phyloP scores from a whole-genome alignment of 2,888 invertebrate species.

The Drosophila nigricruria region DNA sequence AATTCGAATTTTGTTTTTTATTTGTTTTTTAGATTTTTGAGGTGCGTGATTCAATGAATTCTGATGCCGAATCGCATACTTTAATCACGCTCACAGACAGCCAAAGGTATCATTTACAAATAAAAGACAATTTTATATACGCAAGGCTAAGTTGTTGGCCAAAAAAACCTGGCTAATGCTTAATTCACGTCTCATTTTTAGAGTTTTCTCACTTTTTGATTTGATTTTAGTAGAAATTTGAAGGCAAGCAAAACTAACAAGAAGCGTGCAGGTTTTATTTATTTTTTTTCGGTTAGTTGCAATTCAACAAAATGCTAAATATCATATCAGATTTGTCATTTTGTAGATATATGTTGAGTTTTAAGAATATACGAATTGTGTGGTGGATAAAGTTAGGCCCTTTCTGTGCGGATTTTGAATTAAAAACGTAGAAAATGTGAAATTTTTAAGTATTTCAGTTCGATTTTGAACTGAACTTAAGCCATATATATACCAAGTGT shows the following conservation, averaged over 20 bases:
- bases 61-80: slow-evolving; percentile 5
- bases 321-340: not conserved
- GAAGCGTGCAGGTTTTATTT: slow-evolving; percentile 45
- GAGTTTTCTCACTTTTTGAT: slow-evolving; percentile 49
- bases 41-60: slow-evolving; percentile 12
- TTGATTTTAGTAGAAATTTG: slow-evolving; percentile 12
- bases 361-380: no score
- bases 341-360: not conserved
- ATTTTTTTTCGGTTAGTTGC: slow-evolving; percentile 7
- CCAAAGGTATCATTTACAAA: slow-evolving; percentile 3
- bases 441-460: not conserved
- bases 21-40: not conserved
- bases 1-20: slow-evolving; percentile 8
- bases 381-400: no score
- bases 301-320: not conserved
- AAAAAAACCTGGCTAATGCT: not conserved
- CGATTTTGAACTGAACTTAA: not conserved
- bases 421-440: not conserved
- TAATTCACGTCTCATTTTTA: slow-evolving; percentile 50
- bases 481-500: not conserved
- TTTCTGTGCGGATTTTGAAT: not conserved
- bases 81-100: slow-evolving; percentile 24
- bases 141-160: not conserved
- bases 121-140: slow-evolving; percentile 5
- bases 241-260: slow-evolving; percentile 30